A percentile compares a stretch with the other conserved stretches of the same genome.
Evolutionary conservation across 2,888 invertebrate species (phyloP).

Genomic region (Camponotus fellah): DNA sequence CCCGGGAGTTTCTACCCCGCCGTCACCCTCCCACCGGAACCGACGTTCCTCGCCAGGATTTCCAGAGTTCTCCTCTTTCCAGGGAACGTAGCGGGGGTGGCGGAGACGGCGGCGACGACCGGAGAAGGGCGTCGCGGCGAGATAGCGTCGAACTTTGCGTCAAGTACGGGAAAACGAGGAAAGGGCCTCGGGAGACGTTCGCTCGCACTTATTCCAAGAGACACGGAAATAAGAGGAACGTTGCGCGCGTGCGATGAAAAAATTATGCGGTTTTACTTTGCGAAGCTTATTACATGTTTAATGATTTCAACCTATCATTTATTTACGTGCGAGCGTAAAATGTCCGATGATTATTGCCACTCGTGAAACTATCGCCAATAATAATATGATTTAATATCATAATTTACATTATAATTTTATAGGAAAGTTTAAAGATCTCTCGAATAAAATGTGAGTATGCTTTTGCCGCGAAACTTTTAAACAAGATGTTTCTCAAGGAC

Average conservation of each 20-base stretch:
- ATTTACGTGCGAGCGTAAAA: background rate
- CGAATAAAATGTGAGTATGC: background rate
- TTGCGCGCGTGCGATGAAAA: constrained; percentile 4
- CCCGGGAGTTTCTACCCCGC: constrained; percentile 47
- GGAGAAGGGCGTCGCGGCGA: constrained; percentile 14
- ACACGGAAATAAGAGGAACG: constrained; percentile 9
- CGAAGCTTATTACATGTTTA: background rate
- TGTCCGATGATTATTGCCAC: background rate
- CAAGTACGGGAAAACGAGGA: constrained; percentile 48
- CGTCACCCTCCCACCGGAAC: constrained; percentile 48
- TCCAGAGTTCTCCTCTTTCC: constrained; percentile 59
- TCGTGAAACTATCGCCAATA: background rate
- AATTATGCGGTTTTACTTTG: background rate
- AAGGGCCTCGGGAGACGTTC: constrained; percentile 40
- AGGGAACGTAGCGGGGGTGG: constrained; percentile 23
- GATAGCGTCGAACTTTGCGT: constrained; percentile 52
- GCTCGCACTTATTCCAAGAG: constrained; percentile 31
- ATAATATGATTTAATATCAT: background rate
- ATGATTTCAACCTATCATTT: background rate
- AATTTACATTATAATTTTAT: background rate
- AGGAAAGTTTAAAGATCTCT: background rate
- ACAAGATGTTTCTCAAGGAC: background rate
- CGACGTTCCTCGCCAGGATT: constrained; percentile 65
- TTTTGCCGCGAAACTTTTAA: background rate
- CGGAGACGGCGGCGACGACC: background rate